These are phyloP conservation scores for Podilymbus podiceps DNA, from an alignment of 2,113 vertebrate species.

Conservation along the genomic window DNA sequence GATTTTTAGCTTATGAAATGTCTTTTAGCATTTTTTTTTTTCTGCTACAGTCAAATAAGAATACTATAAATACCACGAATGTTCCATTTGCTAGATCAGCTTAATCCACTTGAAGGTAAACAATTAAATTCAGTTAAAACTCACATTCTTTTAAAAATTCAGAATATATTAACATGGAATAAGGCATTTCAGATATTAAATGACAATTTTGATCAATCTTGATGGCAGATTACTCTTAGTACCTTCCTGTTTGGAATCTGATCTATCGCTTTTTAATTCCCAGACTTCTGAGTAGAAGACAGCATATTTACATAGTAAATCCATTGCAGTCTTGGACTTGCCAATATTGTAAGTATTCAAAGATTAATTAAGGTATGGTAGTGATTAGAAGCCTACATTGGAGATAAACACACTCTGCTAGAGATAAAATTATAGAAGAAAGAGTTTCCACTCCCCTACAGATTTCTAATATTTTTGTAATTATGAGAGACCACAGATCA, in stretches of 20 bases:
- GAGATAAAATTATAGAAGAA: background rate
- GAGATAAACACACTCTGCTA: background rate
- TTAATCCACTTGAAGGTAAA: background rate
- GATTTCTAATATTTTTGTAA: background rate
- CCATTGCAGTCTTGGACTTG: background rate
- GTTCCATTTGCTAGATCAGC: background rate
- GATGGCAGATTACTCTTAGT: background rate
- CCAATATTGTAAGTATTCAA: background rate
- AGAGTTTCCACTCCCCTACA: background rate
- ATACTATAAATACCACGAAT: background rate
- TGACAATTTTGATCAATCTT: background rate
- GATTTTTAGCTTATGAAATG: background rate
- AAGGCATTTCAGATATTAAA: background rate
- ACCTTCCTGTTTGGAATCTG: background rate
- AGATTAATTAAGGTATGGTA: conserved; percentile 7
- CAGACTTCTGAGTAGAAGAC: background rate
- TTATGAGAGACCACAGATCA: background rate
- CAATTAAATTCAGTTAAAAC: background rate
- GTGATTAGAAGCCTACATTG: background rate
- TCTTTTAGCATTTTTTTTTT: background rate
- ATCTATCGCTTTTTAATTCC: background rate
- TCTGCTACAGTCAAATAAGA: background rate
- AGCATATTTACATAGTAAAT: background rate
- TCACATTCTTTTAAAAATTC: background rate
- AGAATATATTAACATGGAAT: background rate